phyloP scores from a whole-genome alignment of 2,888 invertebrate species.

The Eupelmus urozonus region DNA sequence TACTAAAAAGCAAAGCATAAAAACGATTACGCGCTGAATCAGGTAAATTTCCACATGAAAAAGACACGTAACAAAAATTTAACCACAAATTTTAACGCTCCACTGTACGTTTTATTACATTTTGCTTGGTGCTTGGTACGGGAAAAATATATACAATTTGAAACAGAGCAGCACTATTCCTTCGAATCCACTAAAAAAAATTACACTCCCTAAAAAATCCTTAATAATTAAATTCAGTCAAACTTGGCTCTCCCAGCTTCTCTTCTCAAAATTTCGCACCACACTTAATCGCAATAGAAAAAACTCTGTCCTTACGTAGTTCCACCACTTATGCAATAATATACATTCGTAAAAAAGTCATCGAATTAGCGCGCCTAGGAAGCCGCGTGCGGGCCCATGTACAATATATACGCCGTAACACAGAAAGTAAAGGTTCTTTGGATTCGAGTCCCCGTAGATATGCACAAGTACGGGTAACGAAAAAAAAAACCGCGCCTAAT shows the following conservation, averaged over 20 bases:
- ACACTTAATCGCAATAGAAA: slow-evolving; percentile 1
- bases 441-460: slow-evolving; percentile 40
- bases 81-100: too few species aligned
- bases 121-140: too few species aligned
- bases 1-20: too few species aligned
- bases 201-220: slow-evolving; percentile 28
- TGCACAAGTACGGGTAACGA: background rate
- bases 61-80: too few species aligned
- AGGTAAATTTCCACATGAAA: too few species aligned
- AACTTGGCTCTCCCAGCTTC: slow-evolving; percentile 30
- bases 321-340: slow-evolving; percentile 34
- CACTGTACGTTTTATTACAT: too few species aligned
- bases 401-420: slow-evolving; percentile 27
- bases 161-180: background rate
- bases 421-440: slow-evolving; percentile 49
- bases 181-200: background rate
- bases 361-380: slow-evolving; percentile 29
- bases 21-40: too few species aligned
- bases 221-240: slow-evolving; percentile 58
- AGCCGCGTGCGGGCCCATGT: background rate
- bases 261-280: background rate
- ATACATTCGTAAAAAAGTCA: slow-evolving; percentile 33
- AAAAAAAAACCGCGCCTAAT: slow-evolving; percentile 31
- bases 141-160: slow-evolving; percentile 40
- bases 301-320: slow-evolving; percentile 16